Conservation (phyloP, 2,888 invertebrate species). For the Eucera pruinosa region DNA sequence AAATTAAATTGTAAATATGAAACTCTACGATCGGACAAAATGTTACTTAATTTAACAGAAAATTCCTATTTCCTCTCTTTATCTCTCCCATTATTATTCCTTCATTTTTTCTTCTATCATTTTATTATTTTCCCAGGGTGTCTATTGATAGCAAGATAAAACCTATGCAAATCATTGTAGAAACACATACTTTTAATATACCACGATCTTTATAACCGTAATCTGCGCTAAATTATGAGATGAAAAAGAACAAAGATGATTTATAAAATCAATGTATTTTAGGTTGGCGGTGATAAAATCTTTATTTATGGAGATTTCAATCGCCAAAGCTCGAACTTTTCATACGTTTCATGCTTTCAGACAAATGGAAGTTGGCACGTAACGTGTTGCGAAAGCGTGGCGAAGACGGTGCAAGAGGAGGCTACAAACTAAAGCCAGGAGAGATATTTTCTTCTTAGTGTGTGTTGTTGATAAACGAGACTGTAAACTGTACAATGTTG, state of each 20-base stretch:
- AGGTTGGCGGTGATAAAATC: constrained; percentile 33
- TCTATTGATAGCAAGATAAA: constrained; percentile 64
- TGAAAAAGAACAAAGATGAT: neutral
- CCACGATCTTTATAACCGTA: constrained; percentile 10
- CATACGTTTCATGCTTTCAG: constrained; percentile 66
- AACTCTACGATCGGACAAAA: constrained; percentile 48
- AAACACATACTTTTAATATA: constrained; percentile 2
- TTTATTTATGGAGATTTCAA: constrained; percentile 18
- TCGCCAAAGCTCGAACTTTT: constrained; percentile 50
- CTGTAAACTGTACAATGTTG: constrained; percentile 19
- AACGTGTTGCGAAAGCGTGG: constrained; percentile 52
- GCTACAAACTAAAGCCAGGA: constrained; percentile 31
- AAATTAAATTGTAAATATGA: constrained; percentile 5
- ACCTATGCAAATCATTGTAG: constrained; percentile 2
- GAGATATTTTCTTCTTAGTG: constrained; percentile 12
- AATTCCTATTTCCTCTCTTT: constrained; percentile 31
- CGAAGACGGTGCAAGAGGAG: constrained; percentile 64
- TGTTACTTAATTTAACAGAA: constrained; percentile 15
- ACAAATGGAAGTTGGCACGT: constrained; percentile 58
- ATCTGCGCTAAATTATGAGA: constrained; percentile 15
- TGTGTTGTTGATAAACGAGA: constrained; percentile 13
- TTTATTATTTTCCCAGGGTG: constrained; percentile 67
- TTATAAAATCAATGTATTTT: constrained; percentile 12
- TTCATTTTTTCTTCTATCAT: constrained; percentile 50
- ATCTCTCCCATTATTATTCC: constrained; percentile 44